Conservation (phyloP, 2,888 invertebrate species). For the Anthrax anthrax region DNA sequence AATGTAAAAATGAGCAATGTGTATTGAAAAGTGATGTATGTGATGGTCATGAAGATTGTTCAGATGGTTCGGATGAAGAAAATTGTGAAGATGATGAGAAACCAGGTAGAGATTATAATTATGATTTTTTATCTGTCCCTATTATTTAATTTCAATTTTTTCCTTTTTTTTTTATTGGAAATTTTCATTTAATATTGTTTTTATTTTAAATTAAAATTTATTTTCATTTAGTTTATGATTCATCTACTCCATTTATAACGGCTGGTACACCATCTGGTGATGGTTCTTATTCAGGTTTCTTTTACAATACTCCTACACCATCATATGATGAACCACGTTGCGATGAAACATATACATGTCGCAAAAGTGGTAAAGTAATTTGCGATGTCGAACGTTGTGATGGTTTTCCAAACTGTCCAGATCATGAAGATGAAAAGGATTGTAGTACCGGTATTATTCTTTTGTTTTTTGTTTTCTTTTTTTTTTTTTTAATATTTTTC, state of each 20-base stretch:
- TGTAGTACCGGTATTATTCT: conserved; percentile 16
- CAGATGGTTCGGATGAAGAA: conserved; percentile 37
- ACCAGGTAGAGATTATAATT: not conserved
- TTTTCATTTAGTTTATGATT: not conserved
- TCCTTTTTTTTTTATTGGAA: too few relatives aligned
- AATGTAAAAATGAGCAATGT: conserved; percentile 8
- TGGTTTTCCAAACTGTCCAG: conserved; percentile 22
- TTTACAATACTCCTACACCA: conserved; percentile 2
- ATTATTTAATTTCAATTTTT: too few relatives aligned
- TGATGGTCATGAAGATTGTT: conserved; percentile 33
- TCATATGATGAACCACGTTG: conserved; percentile 17
- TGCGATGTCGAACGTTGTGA: conserved; percentile 29
- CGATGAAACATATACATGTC: conserved; percentile 24
- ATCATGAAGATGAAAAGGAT: conserved; percentile 28
- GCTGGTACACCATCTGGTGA: conserved; percentile 9
- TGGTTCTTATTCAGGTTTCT: conserved; percentile 11
- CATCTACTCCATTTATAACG: not conserved
- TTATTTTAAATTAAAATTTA: too few relatives aligned
- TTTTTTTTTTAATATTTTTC: not conserved
- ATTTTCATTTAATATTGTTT: too few relatives aligned
- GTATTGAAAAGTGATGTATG: conserved; percentile 6
- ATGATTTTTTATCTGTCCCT: too few relatives aligned
- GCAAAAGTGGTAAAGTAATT: conserved; percentile 17
- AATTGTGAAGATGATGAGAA: conserved; percentile 23
- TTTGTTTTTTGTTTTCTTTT: conserved; percentile 5